Conservation (phyloP, 2,888 invertebrate genomes). For the Lymantria dispar region DNA sequence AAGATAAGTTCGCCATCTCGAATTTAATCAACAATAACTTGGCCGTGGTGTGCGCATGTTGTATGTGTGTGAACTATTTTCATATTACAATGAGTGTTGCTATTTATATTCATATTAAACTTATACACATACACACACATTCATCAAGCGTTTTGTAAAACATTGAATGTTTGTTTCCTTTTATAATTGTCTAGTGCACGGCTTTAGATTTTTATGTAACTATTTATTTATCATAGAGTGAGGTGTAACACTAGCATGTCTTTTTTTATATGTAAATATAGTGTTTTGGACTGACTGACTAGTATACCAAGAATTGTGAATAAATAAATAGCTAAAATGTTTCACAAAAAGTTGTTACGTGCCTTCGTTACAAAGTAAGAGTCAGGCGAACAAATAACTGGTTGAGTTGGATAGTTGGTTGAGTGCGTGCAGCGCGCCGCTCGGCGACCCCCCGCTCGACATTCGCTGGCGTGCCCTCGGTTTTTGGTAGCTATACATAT, state of each 20-base stretch:
- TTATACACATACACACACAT: conserved; percentile 19
- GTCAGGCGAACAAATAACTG: conserved; percentile 55
- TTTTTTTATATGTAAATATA: too few species aligned
- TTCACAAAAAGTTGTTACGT: conserved; percentile 34
- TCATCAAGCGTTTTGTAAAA: conserved; percentile 23
- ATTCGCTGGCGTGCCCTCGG: conserved; percentile 67
- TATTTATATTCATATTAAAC: conserved; percentile 26
- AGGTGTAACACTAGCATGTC: too few species aligned
- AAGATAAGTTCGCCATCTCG: conserved; percentile 32
- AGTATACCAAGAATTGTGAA: conserved; percentile 24
- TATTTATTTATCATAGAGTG: conserved; percentile 15
- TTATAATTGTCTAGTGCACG: conserved; percentile 16
- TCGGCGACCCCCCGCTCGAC: conserved; percentile 67
- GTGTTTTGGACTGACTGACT: conserved; percentile 27
- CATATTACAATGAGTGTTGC: conserved; percentile 17
- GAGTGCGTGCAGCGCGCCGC: conserved; percentile 68
- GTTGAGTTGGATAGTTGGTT: conserved; percentile 59
- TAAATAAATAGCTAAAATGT: conserved; percentile 29
- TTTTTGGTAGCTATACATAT: conserved; percentile 71
- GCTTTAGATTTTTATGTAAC: conserved; percentile 3
- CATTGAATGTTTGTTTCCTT: conserved; percentile 28
- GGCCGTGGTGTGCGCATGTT: conserved; percentile 15
- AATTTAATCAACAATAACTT: conserved; percentile 24
- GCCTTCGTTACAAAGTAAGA: conserved; percentile 48
- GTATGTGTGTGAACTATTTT: conserved; percentile 12